Evolutionary conservation across 2,113 vertebrate species (phyloP).

Genomic region (Paratilapia polleni): DNA sequence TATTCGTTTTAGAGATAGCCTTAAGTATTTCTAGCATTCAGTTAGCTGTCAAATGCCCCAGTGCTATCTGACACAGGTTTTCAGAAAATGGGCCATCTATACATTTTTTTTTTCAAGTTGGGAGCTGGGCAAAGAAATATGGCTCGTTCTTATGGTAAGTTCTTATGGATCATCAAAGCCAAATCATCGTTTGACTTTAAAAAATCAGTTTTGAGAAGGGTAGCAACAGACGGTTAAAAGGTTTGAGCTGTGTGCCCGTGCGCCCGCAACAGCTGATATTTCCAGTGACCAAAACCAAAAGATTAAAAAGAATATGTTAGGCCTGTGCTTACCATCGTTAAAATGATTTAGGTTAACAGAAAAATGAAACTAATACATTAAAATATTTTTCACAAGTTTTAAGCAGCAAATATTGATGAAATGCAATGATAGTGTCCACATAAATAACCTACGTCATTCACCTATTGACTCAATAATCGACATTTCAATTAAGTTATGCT

Average conservation of each 20-base stretch:
- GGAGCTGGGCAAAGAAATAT: not conserved
- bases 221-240: conserved; percentile 52
- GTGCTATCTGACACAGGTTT: not conserved
- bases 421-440: not conserved
- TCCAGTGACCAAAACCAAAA: not conserved
- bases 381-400: not conserved
- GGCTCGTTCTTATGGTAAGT: not conserved
- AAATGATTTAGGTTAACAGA: not conserved
- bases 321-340: not conserved
- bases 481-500: conserved; percentile 68
- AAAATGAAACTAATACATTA: not conserved
- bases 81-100: not conserved
- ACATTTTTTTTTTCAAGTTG: not conserved
- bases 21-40: not conserved
- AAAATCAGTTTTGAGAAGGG: conserved; percentile 1
- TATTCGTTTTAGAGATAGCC: conserved; percentile 26
- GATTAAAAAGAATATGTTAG: not conserved
- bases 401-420: not conserved
- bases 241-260: not conserved
- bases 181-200: not conserved
- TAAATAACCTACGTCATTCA: conserved; percentile 21
- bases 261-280: not conserved
- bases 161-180: not conserved
- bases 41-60: conserved; percentile 3
- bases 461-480: conserved; percentile 58